A percentile compares a stretch with the other conserved stretches of the same genome.
Conservation (phyloP, 2,113 vertebrate genomes). For the Excalfactoria chinensis region DNA sequence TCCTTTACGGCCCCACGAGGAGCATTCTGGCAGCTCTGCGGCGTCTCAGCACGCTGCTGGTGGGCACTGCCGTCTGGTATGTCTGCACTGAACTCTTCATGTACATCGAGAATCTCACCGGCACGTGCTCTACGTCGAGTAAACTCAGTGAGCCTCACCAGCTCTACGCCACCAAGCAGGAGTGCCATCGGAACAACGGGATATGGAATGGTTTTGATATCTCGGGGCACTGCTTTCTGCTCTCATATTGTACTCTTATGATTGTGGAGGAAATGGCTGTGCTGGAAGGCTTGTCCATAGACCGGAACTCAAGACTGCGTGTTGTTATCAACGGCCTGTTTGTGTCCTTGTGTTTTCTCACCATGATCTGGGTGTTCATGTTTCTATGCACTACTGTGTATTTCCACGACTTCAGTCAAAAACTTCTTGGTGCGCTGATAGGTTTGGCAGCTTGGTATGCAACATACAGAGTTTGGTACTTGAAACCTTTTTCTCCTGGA, state of each 20-base stretch:
- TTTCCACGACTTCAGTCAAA: conserved; percentile 89
- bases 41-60: conserved; percentile 82
- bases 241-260: conserved; percentile 89
- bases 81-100: conserved; percentile 83
- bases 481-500: conserved; percentile 87
- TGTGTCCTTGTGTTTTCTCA: conserved; percentile 84
- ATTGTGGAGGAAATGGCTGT: conserved; percentile 90
- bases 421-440: conserved; percentile 84
- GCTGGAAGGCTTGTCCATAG: conserved; percentile 76
- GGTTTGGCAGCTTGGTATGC: conserved; percentile 88
- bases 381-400: conserved; percentile 92
- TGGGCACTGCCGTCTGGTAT: conserved; percentile 91
- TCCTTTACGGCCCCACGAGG: conserved; percentile 64
- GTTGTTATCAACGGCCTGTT: conserved; percentile 78
- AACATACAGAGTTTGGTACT: conserved; percentile 90
- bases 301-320: conserved; percentile 53
- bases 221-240: conserved; percentile 95
- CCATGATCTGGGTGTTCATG: conserved; percentile 91
- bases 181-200: conserved; percentile 82
- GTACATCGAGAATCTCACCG: conserved; percentile 86
- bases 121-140: conserved; percentile 78
- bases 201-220: conserved; percentile 92
- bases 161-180: conserved; percentile 73
- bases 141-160: not conserved
- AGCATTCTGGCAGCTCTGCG: conserved; percentile 70